A percentile compares a stretch with the other conserved stretches of the same genome.
phyloP scores from a whole-genome alignment of 2,888 invertebrate species.

The Mythimna lalbum region DNA sequence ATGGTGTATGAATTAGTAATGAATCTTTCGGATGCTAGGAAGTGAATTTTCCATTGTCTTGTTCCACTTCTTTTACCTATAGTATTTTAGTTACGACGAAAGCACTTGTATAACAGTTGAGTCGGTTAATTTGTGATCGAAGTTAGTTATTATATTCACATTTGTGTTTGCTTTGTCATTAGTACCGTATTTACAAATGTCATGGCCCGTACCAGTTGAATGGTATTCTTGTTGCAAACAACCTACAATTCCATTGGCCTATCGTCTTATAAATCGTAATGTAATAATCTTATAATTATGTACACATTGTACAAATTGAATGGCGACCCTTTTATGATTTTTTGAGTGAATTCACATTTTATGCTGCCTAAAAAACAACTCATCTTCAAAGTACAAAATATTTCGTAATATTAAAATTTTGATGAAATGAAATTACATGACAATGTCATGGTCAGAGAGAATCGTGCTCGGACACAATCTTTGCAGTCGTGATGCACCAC shows the following conservation, averaged over 20 bases:
- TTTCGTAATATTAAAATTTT: slow-evolving; percentile 59
- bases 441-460: slow-evolving; percentile 86
- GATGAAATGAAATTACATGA: slow-evolving; percentile 79
- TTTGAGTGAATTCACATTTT: slow-evolving; percentile 4
- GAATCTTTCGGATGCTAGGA: slow-evolving; percentile 83
- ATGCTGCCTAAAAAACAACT: slow-evolving; percentile 27
- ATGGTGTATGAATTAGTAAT: slow-evolving; percentile 85
- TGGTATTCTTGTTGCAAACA: slow-evolving; percentile 50
- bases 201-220: slow-evolving; percentile 54
- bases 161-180: slow-evolving; percentile 60
- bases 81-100: slow-evolving; percentile 54
- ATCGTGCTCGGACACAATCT: slow-evolving; percentile 76
- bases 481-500: slow-evolving; percentile 82
- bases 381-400: slow-evolving; percentile 35
- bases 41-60: slow-evolving; percentile 80
- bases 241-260: slow-evolving; percentile 29
- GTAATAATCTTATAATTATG: slow-evolving; percentile 29
- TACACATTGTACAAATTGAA: slow-evolving; percentile 11
- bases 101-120: slow-evolving; percentile 30
- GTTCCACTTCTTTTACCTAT: slow-evolving; percentile 53
- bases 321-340: slow-evolving; percentile 6
- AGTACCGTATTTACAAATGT: slow-evolving; percentile 60
- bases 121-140: slow-evolving; percentile 47
- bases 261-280: slow-evolving; percentile 29
- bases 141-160: slow-evolving; percentile 56